These are phyloP conservation scores for Gobiocypris rarus DNA, from an alignment of 2,113 vertebrate species.

Conservation along the genomic window DNA sequence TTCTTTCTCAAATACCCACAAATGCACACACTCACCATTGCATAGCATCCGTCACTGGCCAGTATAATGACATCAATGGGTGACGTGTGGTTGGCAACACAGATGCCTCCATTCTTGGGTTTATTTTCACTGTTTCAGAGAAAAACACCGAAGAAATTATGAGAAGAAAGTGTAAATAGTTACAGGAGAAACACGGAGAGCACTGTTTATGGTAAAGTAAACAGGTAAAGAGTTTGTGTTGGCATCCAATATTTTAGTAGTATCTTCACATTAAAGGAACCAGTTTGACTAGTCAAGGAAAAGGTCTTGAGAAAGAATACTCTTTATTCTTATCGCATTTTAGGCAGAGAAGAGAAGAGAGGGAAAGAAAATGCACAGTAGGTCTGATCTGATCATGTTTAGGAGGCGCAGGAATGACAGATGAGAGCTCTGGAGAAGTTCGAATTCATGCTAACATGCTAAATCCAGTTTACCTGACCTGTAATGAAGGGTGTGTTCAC, in stretches of 20 bases:
- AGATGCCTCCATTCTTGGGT: conserved; percentile 89
- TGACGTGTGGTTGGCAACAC: conserved; percentile 93
- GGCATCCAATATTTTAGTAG: background rate
- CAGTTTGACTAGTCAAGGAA: background rate
- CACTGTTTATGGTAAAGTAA: background rate
- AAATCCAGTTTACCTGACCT: background rate
- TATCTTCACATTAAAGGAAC: background rate
- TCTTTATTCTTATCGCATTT: background rate
- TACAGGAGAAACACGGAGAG: background rate
- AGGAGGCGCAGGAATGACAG: background rate
- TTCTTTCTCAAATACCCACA: background rate
- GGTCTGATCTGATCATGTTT: background rate
- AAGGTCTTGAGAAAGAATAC: background rate
- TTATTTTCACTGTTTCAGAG: conserved; percentile 82
- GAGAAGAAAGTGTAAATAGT: background rate
- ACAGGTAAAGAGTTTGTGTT: background rate
- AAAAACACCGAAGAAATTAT: background rate
- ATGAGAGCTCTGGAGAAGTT: background rate
- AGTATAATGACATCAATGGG: conserved; percentile 92
- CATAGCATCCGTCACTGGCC: conserved; percentile 90
- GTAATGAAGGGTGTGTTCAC: no score
- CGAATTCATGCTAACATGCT: background rate
- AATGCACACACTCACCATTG: conserved; percentile 77
- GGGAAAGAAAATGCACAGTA: background rate
- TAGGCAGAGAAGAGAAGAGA: background rate